Evolutionary conservation across 2,797 vertebrate species (phyloP).

Genomic region (Scleropages formosus): DNA sequence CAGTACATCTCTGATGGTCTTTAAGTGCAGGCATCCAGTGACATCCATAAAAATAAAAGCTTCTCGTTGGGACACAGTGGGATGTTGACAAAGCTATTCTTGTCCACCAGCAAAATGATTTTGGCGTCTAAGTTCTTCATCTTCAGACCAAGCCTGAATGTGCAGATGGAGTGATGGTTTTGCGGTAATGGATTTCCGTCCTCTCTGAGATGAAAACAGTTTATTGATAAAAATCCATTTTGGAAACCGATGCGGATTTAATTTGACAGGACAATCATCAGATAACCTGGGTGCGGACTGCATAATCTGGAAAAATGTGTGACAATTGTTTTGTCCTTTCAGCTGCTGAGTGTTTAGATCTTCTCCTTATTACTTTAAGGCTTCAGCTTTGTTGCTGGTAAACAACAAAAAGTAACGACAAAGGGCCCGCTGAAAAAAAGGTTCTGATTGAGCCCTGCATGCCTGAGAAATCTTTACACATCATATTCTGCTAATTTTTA

Average conservation of each 20-base stretch:
- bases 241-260: not conserved
- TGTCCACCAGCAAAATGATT: conserved; percentile 40
- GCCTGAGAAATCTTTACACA: too few relatives aligned
- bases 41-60: conserved; percentile 51
- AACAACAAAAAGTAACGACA: too few relatives aligned
- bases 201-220: not conserved
- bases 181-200: conserved; percentile 22
- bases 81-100: conserved; percentile 45
- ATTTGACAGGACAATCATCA: not conserved
- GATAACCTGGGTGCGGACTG: not conserved
- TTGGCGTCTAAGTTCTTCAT: conserved; percentile 24
- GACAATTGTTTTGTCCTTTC: too few relatives aligned
- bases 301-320: too few relatives aligned
- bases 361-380: too few relatives aligned
- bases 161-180: conserved; percentile 33
- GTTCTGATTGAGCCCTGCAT: too few relatives aligned
- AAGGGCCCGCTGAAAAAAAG: too few relatives aligned
- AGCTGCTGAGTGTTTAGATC: too few relatives aligned
- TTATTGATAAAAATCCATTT: conserved; percentile 6
- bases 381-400: too few relatives aligned
- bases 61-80: conserved; percentile 23
- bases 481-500: too few relatives aligned
- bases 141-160: conserved; percentile 43
- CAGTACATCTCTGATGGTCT: conserved; percentile 38
- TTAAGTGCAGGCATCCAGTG: conserved; percentile 45